A percentile compares a stretch with the other conserved stretches of the same genome.
Evolutionary conservation across 2,797 vertebrate species (phyloP).

Genomic region (Acanthurus tractus): DNA sequence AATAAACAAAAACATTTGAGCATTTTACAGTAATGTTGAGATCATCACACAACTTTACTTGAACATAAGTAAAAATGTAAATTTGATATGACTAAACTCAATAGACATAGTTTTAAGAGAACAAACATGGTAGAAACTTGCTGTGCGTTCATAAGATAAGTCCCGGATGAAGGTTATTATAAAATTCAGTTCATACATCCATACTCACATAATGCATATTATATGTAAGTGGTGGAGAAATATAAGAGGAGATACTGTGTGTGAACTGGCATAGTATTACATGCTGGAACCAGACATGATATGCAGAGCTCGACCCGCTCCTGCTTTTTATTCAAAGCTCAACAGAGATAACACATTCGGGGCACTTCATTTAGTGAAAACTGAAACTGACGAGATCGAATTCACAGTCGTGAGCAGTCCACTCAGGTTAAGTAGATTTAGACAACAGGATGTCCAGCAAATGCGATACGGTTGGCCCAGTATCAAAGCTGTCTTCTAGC

Average conservation of each 20-base stretch:
- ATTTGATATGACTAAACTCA: too few species aligned
- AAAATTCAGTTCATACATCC: neutral
- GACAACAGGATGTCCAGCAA: constrained; percentile 5
- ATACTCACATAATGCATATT: too few species aligned
- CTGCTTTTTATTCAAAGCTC: neutral
- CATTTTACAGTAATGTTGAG: neutral
- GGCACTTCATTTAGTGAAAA: neutral
- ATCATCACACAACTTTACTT: neutral
- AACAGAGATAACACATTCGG: neutral
- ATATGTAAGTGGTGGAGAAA: neutral
- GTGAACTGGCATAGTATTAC: too few species aligned
- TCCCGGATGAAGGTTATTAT: too few species aligned
- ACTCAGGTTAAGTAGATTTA: neutral
- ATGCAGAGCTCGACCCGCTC: too few species aligned
- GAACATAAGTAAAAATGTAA: neutral
- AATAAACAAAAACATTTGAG: neutral
- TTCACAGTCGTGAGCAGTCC: neutral
- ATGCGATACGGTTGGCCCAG: neutral
- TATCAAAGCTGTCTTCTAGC: neutral
- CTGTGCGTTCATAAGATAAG: too few species aligned
- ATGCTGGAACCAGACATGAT: neutral
- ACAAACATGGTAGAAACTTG: neutral
- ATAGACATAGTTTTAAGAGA: too few species aligned
- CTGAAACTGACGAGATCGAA: too few species aligned
- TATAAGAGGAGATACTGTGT: neutral